Percentiles rank a stretch among this genome's conserved stretches.
Evolutionary conservation across 2,888 invertebrate species (phyloP).

Genomic region (Mesodorylaimus sp.): DNA sequence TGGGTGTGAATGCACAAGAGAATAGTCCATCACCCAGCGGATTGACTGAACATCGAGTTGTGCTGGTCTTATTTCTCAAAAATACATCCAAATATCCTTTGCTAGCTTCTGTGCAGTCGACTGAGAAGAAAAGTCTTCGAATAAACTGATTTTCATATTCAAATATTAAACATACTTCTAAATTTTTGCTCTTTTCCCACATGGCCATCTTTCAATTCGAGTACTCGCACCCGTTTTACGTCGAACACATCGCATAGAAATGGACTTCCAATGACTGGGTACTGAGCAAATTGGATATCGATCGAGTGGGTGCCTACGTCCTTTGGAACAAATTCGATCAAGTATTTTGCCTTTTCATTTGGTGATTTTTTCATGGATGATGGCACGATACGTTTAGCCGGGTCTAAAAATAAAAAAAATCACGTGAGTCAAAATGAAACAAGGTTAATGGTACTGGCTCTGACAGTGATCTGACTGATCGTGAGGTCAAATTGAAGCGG

Average conservation of each 20-base stretch:
- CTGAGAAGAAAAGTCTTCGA: conserved; percentile 32
- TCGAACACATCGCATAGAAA: conserved; percentile 49
- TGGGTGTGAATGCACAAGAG: conserved; percentile 70
- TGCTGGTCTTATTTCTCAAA: conserved; percentile 59
- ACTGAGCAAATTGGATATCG: conserved; percentile 44
- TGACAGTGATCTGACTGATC: too few relatives aligned
- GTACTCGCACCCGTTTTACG: conserved; percentile 36
- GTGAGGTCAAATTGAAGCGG: too few relatives aligned
- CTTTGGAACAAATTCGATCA: conserved; percentile 8
- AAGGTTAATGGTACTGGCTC: not conserved
- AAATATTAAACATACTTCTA: conserved; percentile 25
- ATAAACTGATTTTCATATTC: not conserved
- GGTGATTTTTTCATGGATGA: conserved; percentile 9
- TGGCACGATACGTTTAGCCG: not conserved
- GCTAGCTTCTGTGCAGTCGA: conserved; percentile 59
- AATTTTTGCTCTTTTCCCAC: conserved; percentile 35
- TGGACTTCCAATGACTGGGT: conserved; percentile 44
- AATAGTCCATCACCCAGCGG: conserved; percentile 51
- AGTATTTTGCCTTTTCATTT: conserved; percentile 11
- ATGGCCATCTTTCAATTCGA: conserved; percentile 32
- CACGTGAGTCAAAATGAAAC: not conserved
- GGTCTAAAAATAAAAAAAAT: conserved; percentile 7
- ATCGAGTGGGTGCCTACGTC: conserved; percentile 44
- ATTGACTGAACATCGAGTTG: conserved; percentile 61
- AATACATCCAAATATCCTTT: conserved; percentile 59